Conservation (phyloP, 2,113 vertebrate species). For the Hylia prasina region DNA sequence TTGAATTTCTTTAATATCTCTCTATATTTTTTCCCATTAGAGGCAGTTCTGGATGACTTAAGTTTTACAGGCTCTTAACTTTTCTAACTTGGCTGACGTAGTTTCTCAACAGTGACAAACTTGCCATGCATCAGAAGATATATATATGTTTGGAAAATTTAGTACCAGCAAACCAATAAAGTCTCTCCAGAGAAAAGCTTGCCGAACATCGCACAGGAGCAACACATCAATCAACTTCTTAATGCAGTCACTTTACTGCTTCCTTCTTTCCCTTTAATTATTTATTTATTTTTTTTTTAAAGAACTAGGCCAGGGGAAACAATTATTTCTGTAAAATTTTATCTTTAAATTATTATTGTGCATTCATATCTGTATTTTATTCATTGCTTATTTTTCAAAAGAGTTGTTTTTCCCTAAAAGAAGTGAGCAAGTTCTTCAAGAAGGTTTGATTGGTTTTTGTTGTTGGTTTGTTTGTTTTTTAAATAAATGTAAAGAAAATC, state of each 20-base stretch:
- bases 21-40: slow-evolving; percentile 49
- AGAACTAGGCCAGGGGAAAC: neutral
- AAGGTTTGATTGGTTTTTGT: neutral
- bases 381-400: neutral
- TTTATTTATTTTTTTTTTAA: neutral
- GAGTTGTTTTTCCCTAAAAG: neutral
- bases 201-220: neutral
- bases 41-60: slow-evolving; percentile 58
- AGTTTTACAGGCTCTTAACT: slow-evolving; percentile 61
- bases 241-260: slow-evolving; percentile 35
- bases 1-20: slow-evolving; percentile 42
- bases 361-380: neutral
- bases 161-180: slow-evolving; percentile 55
- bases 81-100: slow-evolving; percentile 54
- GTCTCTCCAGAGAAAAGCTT: slow-evolving; percentile 35
- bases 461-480: neutral
- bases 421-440: neutral
- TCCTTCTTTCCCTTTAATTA: neutral
- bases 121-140: slow-evolving; percentile 47
- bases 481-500: neutral
- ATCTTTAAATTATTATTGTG: neutral
- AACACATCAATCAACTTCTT: slow-evolving; percentile 53
- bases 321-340: neutral
- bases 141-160: slow-evolving; percentile 57
- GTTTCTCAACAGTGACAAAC: slow-evolving; percentile 55